Percentiles rank a stretch among this genome's conserved stretches.
Conservation (phyloP, 2,888 invertebrate species). For the Seladonia tumulorum region DNA sequence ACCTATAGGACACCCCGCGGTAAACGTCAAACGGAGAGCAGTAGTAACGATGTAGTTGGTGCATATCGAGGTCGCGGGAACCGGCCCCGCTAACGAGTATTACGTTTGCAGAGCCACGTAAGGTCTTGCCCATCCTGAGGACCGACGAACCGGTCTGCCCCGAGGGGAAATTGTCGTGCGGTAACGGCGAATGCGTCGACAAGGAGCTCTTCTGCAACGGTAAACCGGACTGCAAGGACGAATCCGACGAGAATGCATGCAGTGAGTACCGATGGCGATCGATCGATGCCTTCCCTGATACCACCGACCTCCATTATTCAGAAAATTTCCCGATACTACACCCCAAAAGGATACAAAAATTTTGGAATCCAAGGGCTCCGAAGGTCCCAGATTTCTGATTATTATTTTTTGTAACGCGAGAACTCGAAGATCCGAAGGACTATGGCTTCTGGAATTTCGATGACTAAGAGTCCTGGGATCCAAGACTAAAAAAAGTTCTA, state of each 20-base stretch:
- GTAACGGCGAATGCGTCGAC: conserved; percentile 96
- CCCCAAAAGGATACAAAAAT: background rate
- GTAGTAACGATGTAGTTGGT: conserved; percentile 33
- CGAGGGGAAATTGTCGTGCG: conserved; percentile 95
- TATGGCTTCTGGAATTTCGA: background rate
- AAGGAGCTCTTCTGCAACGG: conserved; percentile 97
- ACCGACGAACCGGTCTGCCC: conserved; percentile 97
- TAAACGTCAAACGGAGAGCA: conserved; percentile 29
- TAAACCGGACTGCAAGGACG: conserved; percentile 96
- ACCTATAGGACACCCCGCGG: conserved; percentile 56
- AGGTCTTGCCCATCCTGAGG: conserved; percentile 94
- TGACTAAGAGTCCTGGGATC: background rate
- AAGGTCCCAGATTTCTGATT: background rate
- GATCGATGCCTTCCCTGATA: background rate
- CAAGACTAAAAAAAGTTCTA: too few relatives aligned
- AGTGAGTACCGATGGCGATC: conserved; percentile 88
- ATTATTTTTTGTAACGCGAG: too few relatives aligned
- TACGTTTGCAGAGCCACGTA: conserved; percentile 92
- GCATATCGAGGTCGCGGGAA: conserved; percentile 12
- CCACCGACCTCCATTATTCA: background rate
- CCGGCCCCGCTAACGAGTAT: conserved; percentile 47
- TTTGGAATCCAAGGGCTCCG: background rate
- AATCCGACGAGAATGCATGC: conserved; percentile 97
- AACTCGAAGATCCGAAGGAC: background rate
- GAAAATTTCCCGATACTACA: background rate